These are phyloP conservation scores for Ochropacha duplaris DNA, from an alignment of 2,888 invertebrate genomes.

Conservation along the genomic window DNA sequence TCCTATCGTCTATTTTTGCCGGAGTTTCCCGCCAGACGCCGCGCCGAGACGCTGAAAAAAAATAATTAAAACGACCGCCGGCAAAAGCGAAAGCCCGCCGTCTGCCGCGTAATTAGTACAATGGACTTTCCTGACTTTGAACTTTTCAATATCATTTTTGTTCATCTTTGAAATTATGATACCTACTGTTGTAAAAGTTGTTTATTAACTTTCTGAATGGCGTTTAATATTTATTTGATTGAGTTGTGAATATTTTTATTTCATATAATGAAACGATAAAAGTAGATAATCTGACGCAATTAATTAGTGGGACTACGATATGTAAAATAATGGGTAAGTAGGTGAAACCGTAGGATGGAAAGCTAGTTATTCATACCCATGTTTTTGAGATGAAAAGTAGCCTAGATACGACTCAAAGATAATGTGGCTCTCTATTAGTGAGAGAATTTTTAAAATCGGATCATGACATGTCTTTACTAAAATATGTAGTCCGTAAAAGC, in stretches of 20 bases:
- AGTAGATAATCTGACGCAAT: background rate
- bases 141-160: constrained; percentile 74
- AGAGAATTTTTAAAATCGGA: too few species aligned
- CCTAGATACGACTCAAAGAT: too few species aligned
- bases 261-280: background rate
- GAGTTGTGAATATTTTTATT: constrained; percentile 9
- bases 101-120: constrained; percentile 83
- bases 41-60: constrained; percentile 82
- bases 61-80: constrained; percentile 81
- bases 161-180: constrained; percentile 57
- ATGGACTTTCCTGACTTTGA: constrained; percentile 83
- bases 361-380: too few species aligned
- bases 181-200: constrained; percentile 28
- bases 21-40: constrained; percentile 78
- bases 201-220: constrained; percentile 26
- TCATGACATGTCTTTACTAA: too few species aligned
- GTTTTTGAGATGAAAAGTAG: too few species aligned
- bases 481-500: too few species aligned
- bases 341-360: too few species aligned
- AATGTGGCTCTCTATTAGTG: too few species aligned
- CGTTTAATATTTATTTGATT: constrained; percentile 14
- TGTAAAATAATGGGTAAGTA: too few species aligned
- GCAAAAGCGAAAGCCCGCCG: constrained; percentile 81
- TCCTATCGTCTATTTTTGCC: constrained; percentile 66
- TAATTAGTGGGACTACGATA: background rate